Evolutionary conservation across 2,888 invertebrate species (phyloP).

Genomic region (Lacanobia oleracea): DNA sequence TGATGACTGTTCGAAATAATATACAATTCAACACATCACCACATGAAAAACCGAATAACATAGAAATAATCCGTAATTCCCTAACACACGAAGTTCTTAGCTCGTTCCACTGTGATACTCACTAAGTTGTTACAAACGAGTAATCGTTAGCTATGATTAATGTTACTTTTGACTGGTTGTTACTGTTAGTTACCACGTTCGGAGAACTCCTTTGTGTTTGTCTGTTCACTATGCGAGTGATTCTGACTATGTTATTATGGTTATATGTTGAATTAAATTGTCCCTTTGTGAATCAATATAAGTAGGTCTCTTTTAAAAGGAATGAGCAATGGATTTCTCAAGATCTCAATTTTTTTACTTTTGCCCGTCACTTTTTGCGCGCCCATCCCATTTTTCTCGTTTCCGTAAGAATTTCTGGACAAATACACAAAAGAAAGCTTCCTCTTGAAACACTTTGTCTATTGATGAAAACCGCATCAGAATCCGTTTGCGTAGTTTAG

Average conservation of each 20-base stretch:
- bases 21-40: no score
- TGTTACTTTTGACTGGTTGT: conserved; percentile 53
- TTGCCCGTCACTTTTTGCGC: no score
- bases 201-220: conserved; percentile 42
- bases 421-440: no score
- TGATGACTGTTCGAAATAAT: no score
- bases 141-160: conserved; percentile 57
- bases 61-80: conserved; percentile 38
- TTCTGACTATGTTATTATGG: conserved; percentile 27
- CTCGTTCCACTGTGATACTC: conserved; percentile 34
- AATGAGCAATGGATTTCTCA: no score
- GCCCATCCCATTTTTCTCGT: no score
- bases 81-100: conserved; percentile 37
- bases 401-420: no score
- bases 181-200: conserved; percentile 20
- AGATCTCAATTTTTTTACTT: no score
- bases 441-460: no score
- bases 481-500: no score
- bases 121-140: conserved; percentile 55
- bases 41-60: conserved; percentile 13
- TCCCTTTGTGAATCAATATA: background rate
- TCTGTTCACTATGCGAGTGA: conserved; percentile 39
- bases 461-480: no score
- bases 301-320: background rate
- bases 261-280: conserved; percentile 5